Percentiles rank a stretch among this genome's conserved stretches.
Conservation (phyloP, 2,113 vertebrate genomes). For the Cyprinodon variegatus region DNA sequence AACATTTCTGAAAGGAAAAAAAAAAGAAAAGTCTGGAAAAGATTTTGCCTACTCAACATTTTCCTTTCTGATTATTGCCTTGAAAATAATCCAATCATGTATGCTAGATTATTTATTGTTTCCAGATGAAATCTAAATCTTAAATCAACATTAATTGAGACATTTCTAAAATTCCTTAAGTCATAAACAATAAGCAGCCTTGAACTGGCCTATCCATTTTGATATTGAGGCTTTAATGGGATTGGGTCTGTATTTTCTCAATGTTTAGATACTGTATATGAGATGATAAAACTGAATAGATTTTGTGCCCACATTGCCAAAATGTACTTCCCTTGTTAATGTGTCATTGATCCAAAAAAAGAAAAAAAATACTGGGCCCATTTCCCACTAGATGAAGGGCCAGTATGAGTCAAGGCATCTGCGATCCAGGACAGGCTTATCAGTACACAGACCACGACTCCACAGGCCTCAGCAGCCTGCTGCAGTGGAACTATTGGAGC, state of each 20-base stretch:
- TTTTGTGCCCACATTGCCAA: conserved; percentile 44
- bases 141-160: conserved; percentile 45
- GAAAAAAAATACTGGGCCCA: background rate
- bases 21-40: conserved; percentile 23
- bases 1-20: background rate
- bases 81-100: background rate
- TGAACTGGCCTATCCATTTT: conserved; percentile 20
- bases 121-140: conserved; percentile 21
- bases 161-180: conserved; percentile 27
- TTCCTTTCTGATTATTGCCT: background rate
- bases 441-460: conserved; percentile 50
- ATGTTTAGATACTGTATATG: conserved; percentile 29
- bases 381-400: conserved; percentile 37
- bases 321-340: conserved; percentile 37
- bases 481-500: conserved; percentile 39
- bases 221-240: conserved; percentile 43
- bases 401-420: conserved; percentile 30
- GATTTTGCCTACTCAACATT: conserved; percentile 9
- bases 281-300: conserved; percentile 46
- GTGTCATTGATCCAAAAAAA: conserved; percentile 9
- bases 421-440: conserved; percentile 48
- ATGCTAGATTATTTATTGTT: conserved; percentile 13
- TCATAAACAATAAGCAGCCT: conserved; percentile 35
- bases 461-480: conserved; percentile 36
- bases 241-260: conserved; percentile 43